Evolutionary conservation across 2,888 invertebrate species (phyloP).

Genomic region (Nowickia ferox): DNA sequence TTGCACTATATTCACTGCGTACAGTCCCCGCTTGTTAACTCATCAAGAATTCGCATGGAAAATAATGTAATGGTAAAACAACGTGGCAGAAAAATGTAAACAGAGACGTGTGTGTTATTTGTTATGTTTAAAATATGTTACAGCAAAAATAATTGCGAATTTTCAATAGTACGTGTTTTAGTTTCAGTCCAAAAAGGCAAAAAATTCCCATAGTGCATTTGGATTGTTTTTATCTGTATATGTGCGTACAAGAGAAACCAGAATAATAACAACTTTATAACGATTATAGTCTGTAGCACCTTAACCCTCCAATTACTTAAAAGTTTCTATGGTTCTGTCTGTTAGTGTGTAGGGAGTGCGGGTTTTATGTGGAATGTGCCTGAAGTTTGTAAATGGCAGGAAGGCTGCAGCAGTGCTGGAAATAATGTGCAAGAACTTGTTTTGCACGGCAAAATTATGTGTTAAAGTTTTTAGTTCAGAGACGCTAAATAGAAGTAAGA

Average conservation of each 20-base stretch:
- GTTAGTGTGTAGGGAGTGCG: not conserved
- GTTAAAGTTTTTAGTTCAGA: not conserved
- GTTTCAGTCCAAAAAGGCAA: no score
- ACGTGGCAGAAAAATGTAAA: no score
- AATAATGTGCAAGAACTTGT: conserved; percentile 3
- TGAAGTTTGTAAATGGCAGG: not conserved
- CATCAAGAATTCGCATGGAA: no score
- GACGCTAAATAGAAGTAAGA: conserved; percentile 1
- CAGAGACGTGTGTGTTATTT: no score
- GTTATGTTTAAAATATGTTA: no score
- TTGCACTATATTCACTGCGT: no score
- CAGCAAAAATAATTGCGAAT: no score
- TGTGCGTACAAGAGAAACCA: conserved; percentile 55
- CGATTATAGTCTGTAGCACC: conserved; percentile 67
- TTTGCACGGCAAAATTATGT: not conserved
- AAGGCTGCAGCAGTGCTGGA: not conserved
- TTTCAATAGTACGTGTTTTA: no score
- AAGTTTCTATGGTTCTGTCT: conserved; percentile 17
- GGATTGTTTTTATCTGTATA: not conserved
- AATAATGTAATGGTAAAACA: no score
- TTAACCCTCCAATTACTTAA: conserved; percentile 69
- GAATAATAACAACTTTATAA: conserved; percentile 67
- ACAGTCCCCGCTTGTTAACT: no score
- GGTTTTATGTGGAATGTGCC: not conserved
- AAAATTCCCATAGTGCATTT: not conserved